Percentiles rank a stretch among this genome's conserved stretches.
Evolutionary conservation across 2,113 vertebrate genomes (phyloP).

Genomic region (Stegastes partitus): DNA sequence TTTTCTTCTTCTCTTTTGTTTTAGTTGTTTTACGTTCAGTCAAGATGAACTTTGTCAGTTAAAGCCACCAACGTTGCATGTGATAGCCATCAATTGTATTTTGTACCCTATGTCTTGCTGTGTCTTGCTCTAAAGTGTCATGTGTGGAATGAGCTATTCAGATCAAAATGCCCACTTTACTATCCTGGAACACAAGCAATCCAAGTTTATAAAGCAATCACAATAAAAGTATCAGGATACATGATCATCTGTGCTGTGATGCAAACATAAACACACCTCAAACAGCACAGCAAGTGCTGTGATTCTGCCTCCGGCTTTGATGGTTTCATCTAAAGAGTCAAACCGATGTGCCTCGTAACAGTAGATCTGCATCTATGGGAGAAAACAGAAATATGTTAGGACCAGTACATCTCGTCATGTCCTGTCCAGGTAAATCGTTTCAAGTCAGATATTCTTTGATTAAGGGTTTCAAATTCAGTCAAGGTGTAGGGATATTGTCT

Average conservation of each 20-base stretch:
- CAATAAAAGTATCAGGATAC: background rate
- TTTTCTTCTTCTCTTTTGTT: no score
- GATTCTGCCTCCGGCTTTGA: conserved; percentile 91
- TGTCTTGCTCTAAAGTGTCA: no score
- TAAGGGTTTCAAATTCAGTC: no score
- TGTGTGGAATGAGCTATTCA: background rate
- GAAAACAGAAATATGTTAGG: background rate
- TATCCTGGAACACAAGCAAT: no score
- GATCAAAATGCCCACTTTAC: background rate
- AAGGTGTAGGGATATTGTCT: no score
- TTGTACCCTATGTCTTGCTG: no score
- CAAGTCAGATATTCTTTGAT: no score
- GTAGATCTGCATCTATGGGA: conserved; percentile 96
- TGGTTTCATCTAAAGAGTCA: conserved; percentile 88
- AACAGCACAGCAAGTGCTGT: conserved; percentile 93
- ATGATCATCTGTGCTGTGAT: conserved; percentile 26
- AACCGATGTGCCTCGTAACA: conserved; percentile 90
- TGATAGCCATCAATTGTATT: no score
- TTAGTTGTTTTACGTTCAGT: no score
- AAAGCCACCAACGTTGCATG: no score
- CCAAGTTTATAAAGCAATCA: conserved; percentile 1
- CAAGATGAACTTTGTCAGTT: no score
- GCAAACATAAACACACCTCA: conserved; percentile 86
- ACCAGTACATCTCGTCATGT: background rate
- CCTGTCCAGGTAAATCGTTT: no score